Evolutionary conservation across 2,113 vertebrate species (phyloP).

Genomic region (Chamaetylas fuelleborni): DNA sequence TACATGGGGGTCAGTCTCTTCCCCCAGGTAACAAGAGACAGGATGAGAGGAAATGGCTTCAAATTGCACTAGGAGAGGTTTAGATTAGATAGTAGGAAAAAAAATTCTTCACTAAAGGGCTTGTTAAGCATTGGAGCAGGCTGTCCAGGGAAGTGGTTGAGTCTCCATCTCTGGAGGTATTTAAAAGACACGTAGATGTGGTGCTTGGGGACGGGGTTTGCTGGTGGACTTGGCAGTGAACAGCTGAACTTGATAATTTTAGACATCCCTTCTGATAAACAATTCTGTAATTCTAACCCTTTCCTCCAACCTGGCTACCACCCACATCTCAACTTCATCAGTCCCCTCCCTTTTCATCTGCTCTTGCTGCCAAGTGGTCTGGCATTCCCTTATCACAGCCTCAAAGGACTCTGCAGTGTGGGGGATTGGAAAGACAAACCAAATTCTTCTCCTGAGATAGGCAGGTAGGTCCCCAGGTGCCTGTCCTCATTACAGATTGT

Average conservation of each 20-base stretch:
- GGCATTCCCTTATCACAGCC: background rate
- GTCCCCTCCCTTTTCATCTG: conserved; percentile 13
- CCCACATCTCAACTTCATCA: background rate
- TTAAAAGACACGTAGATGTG: background rate
- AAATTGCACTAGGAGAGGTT: no score
- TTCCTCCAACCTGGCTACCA: background rate
- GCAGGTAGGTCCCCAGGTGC: conserved; percentile 52
- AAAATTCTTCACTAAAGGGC: no score
- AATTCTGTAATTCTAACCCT: background rate
- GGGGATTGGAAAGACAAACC: conserved; percentile 20
- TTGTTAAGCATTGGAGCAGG: background rate
- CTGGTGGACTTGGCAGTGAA: background rate
- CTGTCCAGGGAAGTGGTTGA: background rate
- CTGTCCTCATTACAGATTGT: conserved; percentile 39
- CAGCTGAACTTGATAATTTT: background rate
- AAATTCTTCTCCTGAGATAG: conserved; percentile 6
- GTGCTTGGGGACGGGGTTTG: background rate
- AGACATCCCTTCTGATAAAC: background rate
- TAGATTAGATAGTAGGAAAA: no score
- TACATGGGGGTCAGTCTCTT: no score
- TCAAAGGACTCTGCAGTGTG: background rate
- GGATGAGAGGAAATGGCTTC: no score
- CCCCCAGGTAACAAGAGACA: no score
- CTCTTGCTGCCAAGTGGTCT: conserved; percentile 19
- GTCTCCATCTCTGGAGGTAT: background rate